Base-by-base conservation (phyloP, 2,888 invertebrate species). In the Itoplectis maculator region DNA sequence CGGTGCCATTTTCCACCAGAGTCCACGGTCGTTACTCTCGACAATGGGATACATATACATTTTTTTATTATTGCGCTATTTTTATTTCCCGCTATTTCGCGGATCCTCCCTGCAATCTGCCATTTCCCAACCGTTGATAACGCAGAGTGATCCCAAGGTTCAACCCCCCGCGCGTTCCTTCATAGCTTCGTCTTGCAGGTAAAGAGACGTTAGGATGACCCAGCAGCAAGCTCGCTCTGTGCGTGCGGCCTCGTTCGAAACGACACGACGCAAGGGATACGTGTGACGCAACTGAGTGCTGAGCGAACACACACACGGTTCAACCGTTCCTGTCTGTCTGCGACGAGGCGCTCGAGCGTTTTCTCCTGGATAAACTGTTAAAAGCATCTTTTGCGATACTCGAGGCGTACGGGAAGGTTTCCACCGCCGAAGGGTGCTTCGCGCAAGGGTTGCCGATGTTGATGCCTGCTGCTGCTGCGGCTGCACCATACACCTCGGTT, bases 351-450 rank as follows among this genome's bases (percentile, higher is more conserved):
- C n/a, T n/a, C 29, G 59, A 72, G 45, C 56, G 29, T 72, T 72
- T 72, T 45, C 45, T 59, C n/a, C 45, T 11, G 45, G 59, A 72
- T 59, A 59, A 59, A 59, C 45, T 18, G 70, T 72, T 72, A 56
- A 59, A 56, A 72, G 70, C 45, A 45, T 72, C 59, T 45, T 59
- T 72, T 29, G 73, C 40, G 49, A 70, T 68, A 65, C 76, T 77
- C 65, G 40, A 79, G 63, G 68, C 29, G 68, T 40, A 61, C 70
- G 42, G 61, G 40, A 74, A 47, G 56, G 45, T 80, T 61, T 72
- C 23, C 66, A 29, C 56, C 56, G 29, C 54, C 42, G 13, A 73
- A 69, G 77, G 76, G 72, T 72, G 68, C 77, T 63, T 70, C 40
- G 20, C 51, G 47, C 45, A 40, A 69, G 70, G 54, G 51, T 42